Evolutionary conservation across 2,797 vertebrate genomes (phyloP).

Genomic region (Loris lydekkerianus): DNA sequence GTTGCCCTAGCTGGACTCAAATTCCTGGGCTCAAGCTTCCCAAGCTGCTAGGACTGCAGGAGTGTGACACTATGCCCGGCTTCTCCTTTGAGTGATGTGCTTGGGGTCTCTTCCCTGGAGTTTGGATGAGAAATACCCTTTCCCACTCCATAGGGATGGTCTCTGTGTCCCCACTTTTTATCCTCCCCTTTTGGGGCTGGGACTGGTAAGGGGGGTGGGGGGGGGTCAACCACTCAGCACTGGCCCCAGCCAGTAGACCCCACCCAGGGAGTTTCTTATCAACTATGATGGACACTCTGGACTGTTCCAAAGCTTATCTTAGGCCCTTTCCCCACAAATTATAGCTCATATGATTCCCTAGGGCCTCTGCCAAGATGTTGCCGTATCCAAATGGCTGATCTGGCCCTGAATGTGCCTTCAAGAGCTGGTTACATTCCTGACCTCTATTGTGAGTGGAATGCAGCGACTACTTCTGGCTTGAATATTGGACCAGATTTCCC

Average conservation of each 20-base stretch:
- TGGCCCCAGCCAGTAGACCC: background rate
- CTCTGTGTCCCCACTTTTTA: background rate
- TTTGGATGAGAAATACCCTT: background rate
- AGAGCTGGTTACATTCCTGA: background rate
- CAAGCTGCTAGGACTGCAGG: too few relatives aligned
- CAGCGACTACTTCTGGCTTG: background rate
- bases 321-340: too few relatives aligned
- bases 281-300: background rate
- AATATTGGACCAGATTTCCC: background rate
- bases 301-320: background rate
- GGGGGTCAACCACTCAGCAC: background rate
- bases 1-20: too few relatives aligned
- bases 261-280: background rate
- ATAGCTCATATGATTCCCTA: background rate
- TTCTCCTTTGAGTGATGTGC: background rate
- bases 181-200: background rate
- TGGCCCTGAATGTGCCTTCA: too few relatives aligned
- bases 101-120: background rate
- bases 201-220: too few relatives aligned
- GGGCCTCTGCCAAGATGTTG: background rate
- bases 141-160: background rate
- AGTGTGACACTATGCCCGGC: too few relatives aligned
- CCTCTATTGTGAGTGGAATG: background rate
- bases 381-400: too few relatives aligned
- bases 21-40: too few relatives aligned